Evolutionary conservation across 2,888 invertebrate species (phyloP).

Genomic region (Hyposoter dolosus): DNA sequence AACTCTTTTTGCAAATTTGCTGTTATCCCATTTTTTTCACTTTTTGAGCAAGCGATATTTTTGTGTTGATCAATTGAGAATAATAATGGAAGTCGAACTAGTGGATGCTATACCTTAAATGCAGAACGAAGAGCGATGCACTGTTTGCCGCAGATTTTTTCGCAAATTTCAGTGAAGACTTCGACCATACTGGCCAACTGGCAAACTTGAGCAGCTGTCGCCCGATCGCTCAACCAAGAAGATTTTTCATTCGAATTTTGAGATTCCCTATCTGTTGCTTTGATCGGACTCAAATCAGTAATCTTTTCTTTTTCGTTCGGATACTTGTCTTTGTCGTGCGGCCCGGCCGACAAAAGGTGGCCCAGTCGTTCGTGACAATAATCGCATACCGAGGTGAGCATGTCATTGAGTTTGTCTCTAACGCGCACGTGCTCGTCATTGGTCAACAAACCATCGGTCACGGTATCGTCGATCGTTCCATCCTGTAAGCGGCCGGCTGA

Average conservation of each 20-base stretch:
- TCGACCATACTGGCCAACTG: constrained; percentile 92
- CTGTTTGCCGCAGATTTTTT: constrained; percentile 90
- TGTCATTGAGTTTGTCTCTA: constrained; percentile 90
- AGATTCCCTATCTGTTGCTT: constrained; percentile 76
- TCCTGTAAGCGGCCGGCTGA: constrained; percentile 86
- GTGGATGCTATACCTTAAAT: constrained; percentile 86
- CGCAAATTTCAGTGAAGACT: constrained; percentile 91
- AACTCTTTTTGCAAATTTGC: neutral
- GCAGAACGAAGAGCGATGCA: constrained; percentile 93
- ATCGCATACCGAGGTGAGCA: constrained; percentile 94
- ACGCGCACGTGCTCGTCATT: constrained; percentile 90
- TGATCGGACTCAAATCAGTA: constrained; percentile 71
- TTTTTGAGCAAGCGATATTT: neutral
- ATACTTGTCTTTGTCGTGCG: constrained; percentile 87
- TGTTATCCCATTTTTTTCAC: too few species aligned
- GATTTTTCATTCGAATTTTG: constrained; percentile 81
- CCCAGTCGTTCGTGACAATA: constrained; percentile 97
- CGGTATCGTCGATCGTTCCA: constrained; percentile 79
- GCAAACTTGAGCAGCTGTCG: constrained; percentile 92
- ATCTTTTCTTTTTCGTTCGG: constrained; percentile 79
- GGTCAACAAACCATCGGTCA: constrained; percentile 89
- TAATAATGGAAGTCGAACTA: too few species aligned
- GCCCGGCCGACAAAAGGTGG: constrained; percentile 93
- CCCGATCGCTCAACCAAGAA: constrained; percentile 88
- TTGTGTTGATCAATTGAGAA: neutral